Percentiles rank a stretch among this genome's conserved stretches.
These are phyloP conservation scores for Halocaridina rubra DNA, from an alignment of 2,888 invertebrate species.

Conservation along the genomic window DNA sequence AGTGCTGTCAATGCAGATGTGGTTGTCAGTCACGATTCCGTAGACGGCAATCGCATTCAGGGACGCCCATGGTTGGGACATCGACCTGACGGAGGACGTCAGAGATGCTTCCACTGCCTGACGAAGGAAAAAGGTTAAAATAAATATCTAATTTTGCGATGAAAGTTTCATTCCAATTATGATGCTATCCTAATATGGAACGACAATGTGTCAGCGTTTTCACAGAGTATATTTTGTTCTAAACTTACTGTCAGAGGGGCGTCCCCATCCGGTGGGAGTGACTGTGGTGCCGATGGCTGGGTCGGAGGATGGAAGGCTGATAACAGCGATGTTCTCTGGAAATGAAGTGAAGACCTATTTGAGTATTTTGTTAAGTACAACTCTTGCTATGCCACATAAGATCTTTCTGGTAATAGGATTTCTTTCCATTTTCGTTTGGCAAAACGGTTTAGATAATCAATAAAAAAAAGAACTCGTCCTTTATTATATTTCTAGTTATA, in stretches of 20 bases:
- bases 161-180: no score
- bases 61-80: neutral
- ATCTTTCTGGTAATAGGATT: neutral
- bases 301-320: neutral
- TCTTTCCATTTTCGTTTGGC: neutral
- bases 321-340: neutral
- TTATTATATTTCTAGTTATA: neutral
- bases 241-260: slow-evolving; percentile 17
- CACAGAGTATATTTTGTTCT: neutral
- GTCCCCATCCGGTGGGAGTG: slow-evolving; percentile 27
- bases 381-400: neutral
- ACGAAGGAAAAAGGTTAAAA: no score
- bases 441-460: neutral
- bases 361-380: neutral
- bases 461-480: neutral
- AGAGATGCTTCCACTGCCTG: slow-evolving; percentile 15
- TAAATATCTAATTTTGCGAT: no score
- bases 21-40: neutral
- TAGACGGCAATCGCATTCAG: slow-evolving; percentile 23
- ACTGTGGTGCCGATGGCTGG: no score
- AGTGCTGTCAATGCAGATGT: slow-evolving; percentile 27
- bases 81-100: slow-evolving; percentile 19
- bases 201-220: neutral
- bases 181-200: no score
- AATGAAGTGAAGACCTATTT: neutral